Conservation (phyloP, 2,797 vertebrate genomes). For the Silurus lanzhouensis region DNA sequence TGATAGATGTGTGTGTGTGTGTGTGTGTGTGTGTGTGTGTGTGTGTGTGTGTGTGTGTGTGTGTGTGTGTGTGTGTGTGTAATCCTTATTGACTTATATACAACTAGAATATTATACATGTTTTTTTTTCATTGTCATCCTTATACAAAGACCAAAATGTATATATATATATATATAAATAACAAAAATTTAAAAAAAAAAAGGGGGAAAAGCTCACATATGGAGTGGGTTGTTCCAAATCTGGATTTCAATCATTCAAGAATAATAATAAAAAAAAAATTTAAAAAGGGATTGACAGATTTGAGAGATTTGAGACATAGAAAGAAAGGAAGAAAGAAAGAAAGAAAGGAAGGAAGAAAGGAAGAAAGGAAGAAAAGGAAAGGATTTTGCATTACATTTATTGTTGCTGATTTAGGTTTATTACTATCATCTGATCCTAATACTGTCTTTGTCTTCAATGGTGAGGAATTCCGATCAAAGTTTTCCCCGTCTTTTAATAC, state of each 20-base stretch:
- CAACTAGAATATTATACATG: constrained; percentile 74
- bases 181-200: constrained; percentile 54
- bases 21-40: constrained; percentile 61
- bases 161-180: constrained; percentile 58
- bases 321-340: no score
- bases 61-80: constrained; percentile 47
- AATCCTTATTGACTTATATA: constrained; percentile 69
- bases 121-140: constrained; percentile 62
- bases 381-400: constrained; percentile 56
- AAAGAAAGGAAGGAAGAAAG: background rate
- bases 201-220: constrained; percentile 54
- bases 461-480: constrained; percentile 99
- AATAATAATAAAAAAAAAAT: constrained; percentile 61
- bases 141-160: constrained; percentile 71
- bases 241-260: constrained; percentile 83
- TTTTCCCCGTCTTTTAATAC: constrained; percentile 99
- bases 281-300: background rate
- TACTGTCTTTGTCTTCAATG: constrained; percentile 99
- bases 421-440: constrained; percentile 94
- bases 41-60: constrained; percentile 66
- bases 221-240: constrained; percentile 65
- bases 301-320: no score
- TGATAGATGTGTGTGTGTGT: constrained; percentile 1
- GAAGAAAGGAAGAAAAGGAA: constrained; percentile 60
- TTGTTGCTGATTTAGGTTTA: constrained; percentile 86